Percentiles rank a stretch among this genome's conserved stretches.
Evolutionary conservation across 2,797 vertebrate genomes (phyloP).

Genomic region (Sebastolobus alascanus): DNA sequence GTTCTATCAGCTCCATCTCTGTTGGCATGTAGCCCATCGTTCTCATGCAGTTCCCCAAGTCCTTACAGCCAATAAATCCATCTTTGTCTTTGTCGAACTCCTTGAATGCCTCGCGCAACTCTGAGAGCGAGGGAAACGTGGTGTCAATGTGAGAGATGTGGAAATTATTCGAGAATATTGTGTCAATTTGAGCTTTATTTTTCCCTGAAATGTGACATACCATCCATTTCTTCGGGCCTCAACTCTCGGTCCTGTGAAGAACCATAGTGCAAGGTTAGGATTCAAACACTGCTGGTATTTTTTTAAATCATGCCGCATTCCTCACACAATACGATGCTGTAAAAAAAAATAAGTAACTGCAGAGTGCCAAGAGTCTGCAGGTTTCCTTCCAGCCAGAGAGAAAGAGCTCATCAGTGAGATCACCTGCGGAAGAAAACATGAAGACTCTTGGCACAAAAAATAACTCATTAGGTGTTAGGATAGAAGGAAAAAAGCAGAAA

Average conservation of each 20-base stretch:
- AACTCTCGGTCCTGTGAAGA: constrained; percentile 93
- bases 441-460: constrained; percentile 38
- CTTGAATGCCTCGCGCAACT: constrained; percentile 94
- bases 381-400: constrained; percentile 48
- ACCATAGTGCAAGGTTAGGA: constrained; percentile 61
- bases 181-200: neutral
- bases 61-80: constrained; percentile 98
- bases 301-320: constrained; percentile 44
- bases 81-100: constrained; percentile 99
- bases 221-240: constrained; percentile 97
- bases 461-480: neutral
- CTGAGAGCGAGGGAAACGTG: constrained; percentile 70
- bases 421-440: constrained; percentile 45
- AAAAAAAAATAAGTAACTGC: constrained; percentile 20
- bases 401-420: constrained; percentile 50
- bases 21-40: constrained; percentile 99
- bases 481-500: constrained; percentile 5
- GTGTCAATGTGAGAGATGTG: neutral
- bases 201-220: constrained; percentile 78
- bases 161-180: neutral
- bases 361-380: constrained; percentile 53
- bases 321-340: constrained; percentile 32
- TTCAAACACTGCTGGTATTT: constrained; percentile 30
- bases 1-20: constrained; percentile 98
- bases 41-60: constrained; percentile 98